Evolutionary conservation across 2,888 invertebrate genomes (phyloP), one percentile per base, ranked within the genome.

Genomic region (Helicoverpa assulta): DNA sequence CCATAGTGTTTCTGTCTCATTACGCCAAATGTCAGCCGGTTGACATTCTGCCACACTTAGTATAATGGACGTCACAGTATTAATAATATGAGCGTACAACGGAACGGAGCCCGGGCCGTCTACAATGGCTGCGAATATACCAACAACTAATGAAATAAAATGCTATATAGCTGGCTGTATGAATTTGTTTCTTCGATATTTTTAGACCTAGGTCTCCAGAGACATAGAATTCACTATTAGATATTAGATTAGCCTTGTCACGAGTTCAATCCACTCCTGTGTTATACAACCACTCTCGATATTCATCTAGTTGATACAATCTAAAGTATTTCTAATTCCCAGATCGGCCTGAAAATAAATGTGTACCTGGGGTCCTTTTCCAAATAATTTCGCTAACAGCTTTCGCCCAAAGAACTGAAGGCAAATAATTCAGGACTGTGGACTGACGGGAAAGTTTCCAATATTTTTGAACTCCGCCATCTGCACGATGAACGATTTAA

Each of bases 391-490:
- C 60, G 69, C 64, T 78, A 78, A 82, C 73, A 82, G 76, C 60
- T 69, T 75, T 70, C 70, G 29, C 74, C 67, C 62, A 68, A 68
- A 80, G 77, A 80, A 76, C 77, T 77, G 81, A 52, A 78, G 70
- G 79, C 72, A 79, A 81, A 81, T 81, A 82, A 81, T 78, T 81
- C 78, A 78, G 73, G 67, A 52, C 65, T 77, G 77, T 63, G 77
- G 76, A 78, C 73, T 69, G 81, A 70, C 73, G 78, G 72, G 54
- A 82, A 89, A 89, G 75, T 88, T 90, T 85, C 81, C 85, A 85
- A 88, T 88, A 89, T 91, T 91, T 88, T 86, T 83, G 85, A 88
- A 89, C 85, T 89, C 82, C 78, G 82, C 86, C 88, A 87, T 86
- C 85, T 86, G 79, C 81, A 71, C 80, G 83, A 83, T 84, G 82